Conservation (phyloP, 1,140 invertebrate genomes). For the Hyposmocoma kahamanoa region DNA sequence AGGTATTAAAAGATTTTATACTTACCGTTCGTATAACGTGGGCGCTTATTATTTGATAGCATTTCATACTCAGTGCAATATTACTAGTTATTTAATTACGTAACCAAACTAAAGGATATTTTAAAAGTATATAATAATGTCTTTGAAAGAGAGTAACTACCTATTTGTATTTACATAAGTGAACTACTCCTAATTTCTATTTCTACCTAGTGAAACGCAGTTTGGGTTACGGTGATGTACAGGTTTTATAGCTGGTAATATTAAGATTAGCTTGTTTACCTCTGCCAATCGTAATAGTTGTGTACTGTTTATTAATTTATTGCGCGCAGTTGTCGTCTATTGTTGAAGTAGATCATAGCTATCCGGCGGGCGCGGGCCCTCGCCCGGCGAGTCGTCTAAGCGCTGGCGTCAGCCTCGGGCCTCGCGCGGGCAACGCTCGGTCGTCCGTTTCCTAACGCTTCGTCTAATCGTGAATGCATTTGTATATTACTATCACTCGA, state of each 20-base stretch:
- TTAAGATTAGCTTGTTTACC: slow-evolving; percentile 74
- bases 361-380: slow-evolving; percentile 53
- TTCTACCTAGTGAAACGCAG: slow-evolving; percentile 56
- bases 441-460: slow-evolving; percentile 42
- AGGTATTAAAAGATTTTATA: slow-evolving; percentile 63
- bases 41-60: slow-evolving; percentile 74
- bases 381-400: too few relatives aligned
- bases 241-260: slow-evolving; percentile 73
- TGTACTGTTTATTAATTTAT: slow-evolving; percentile 72
- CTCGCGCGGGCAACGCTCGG: too few relatives aligned
- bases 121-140: slow-evolving; percentile 69
- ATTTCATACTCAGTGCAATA: slow-evolving; percentile 77
- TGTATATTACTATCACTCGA: slow-evolving; percentile 62
- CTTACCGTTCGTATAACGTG: slow-evolving; percentile 52
- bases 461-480: slow-evolving; percentile 62
- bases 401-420: too few relatives aligned
- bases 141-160: slow-evolving; percentile 68
- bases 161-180: slow-evolving; percentile 74
- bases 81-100: slow-evolving; percentile 78
- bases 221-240: slow-evolving; percentile 73
- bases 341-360: slow-evolving; percentile 71
- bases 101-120: slow-evolving; percentile 76
- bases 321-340: slow-evolving; percentile 63
- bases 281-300: slow-evolving; percentile 73
- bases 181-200: slow-evolving; percentile 59